phyloP scores from a whole-genome alignment of 2,797 vertebrate genomes.

The Tapera naevia region DNA sequence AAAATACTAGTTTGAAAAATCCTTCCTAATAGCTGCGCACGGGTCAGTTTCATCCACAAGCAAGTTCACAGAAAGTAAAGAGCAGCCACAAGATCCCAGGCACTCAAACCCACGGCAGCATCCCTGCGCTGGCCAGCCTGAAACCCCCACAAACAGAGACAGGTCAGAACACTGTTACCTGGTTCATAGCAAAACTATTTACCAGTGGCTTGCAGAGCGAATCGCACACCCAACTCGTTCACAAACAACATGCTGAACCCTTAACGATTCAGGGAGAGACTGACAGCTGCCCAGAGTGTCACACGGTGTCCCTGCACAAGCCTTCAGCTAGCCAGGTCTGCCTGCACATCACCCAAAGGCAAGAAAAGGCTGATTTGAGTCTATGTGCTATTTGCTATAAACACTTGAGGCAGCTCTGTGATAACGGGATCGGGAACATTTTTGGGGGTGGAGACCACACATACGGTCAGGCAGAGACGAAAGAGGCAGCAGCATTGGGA shows the following conservation, averaged over 20 bases:
- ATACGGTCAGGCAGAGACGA: neutral
- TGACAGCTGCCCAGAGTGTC: neutral
- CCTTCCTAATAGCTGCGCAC: neutral
- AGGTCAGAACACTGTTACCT: neutral
- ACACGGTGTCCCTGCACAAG: neutral
- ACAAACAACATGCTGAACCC: neutral
- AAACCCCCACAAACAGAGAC: neutral
- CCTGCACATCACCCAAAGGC: neutral
- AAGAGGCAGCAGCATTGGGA: neutral
- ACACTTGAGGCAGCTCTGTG: neutral
- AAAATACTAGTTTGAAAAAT: neutral
- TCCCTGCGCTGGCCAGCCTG: neutral
- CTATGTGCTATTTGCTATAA: neutral
- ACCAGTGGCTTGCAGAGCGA: neutral
- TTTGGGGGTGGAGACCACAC: neutral
- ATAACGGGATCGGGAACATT: neutral
- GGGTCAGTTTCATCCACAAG: neutral
- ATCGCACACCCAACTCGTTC: neutral
- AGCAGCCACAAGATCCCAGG: neutral
- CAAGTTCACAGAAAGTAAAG: neutral
- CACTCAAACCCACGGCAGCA: accelerated
- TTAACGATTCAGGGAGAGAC: accelerated
- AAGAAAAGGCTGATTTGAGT: neutral
- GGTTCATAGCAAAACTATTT: neutral
- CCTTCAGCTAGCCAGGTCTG: neutral